A percentile compares a stretch with the other conserved stretches of the same genome.
phyloP scores from a whole-genome alignment of 2,888 invertebrate genomes.

The Lepidonotus clava region DNA sequence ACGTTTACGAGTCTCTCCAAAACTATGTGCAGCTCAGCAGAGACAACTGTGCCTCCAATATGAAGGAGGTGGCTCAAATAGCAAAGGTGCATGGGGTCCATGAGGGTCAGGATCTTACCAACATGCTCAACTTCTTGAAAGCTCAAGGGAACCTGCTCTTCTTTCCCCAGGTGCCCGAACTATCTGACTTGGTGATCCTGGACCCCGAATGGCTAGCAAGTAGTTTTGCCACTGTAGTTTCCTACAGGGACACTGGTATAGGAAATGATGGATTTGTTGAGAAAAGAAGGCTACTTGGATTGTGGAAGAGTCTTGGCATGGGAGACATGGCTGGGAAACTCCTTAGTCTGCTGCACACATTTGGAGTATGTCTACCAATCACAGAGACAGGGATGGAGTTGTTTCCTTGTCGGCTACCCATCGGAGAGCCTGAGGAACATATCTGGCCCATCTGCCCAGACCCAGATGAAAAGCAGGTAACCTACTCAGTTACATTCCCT shows the following conservation, averaged over 20 bases:
- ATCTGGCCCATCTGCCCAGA: conserved; percentile 61
- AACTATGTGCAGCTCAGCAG: conserved; percentile 59
- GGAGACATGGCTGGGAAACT: conserved; percentile 53
- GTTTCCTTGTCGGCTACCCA: conserved; percentile 64
- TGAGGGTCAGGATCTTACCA: conserved; percentile 56
- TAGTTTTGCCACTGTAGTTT: conserved; percentile 62
- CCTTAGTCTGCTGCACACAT: conserved; percentile 61
- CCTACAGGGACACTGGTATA: conserved; percentile 63
- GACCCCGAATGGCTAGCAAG: conserved; percentile 66
- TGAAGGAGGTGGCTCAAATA: conserved; percentile 58
- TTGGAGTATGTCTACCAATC: conserved; percentile 64
- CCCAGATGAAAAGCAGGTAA: conserved; percentile 58
- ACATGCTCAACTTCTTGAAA: conserved; percentile 65
- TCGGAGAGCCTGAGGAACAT: conserved; percentile 63
- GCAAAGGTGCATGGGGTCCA: conserved; percentile 61
- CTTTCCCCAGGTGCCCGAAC: conserved; percentile 60
- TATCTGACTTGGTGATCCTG: conserved; percentile 64
- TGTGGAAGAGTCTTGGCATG: conserved; percentile 58
- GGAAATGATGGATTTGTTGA: conserved; percentile 62
- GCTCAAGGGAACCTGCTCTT: conserved; percentile 64
- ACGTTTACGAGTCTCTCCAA: conserved; percentile 63
- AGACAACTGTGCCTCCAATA: conserved; percentile 52
- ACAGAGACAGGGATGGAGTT: conserved; percentile 60
- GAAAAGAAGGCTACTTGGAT: conserved; percentile 51
- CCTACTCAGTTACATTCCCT: conserved; percentile 62